These are phyloP conservation scores for Palythoa heliodiscus DNA, from an alignment of 92 coral and sea anemone species.

Conservation along the genomic window DNA sequence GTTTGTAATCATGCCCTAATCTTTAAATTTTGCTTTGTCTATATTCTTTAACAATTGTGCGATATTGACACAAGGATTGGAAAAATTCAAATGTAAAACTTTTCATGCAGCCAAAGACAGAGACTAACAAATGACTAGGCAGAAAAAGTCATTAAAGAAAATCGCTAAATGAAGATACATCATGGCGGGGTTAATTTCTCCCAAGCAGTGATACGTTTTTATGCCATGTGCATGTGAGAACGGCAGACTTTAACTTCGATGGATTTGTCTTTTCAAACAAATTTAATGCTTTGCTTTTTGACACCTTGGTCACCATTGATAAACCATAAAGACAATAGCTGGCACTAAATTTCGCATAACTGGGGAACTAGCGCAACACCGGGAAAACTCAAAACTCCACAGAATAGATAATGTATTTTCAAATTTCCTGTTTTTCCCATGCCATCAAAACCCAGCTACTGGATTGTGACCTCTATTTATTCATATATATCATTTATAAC, in stretches of 20 bases:
- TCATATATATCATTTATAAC: constrained; percentile 22
- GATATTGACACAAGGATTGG: constrained; percentile 27
- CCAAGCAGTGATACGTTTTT: neutral
- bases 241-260: neutral
- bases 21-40: neutral
- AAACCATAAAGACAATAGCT: constrained; percentile 53
- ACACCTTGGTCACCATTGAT: constrained; percentile 21
- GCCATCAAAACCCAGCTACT: neutral
- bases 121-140: neutral
- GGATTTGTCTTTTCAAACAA: constrained; percentile 5
- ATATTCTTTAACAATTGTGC: neutral
- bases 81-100: constrained; percentile 28
- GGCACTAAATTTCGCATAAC: constrained; percentile 56
- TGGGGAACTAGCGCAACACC: neutral
- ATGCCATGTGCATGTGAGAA: constrained; percentile 6
- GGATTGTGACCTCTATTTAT: constrained; percentile 28
- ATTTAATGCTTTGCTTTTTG: constrained; percentile 6
- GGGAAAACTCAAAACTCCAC: neutral
- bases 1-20: neutral
- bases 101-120: constrained; percentile 1
- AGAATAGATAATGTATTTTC: neutral
- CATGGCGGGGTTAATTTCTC: neutral
- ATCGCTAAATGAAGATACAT: neutral
- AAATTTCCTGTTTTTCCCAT: neutral
- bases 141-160: neutral